Evolutionary conservation across 2,113 vertebrate species (phyloP).

Genomic region (Pycnonotus jocosus): DNA sequence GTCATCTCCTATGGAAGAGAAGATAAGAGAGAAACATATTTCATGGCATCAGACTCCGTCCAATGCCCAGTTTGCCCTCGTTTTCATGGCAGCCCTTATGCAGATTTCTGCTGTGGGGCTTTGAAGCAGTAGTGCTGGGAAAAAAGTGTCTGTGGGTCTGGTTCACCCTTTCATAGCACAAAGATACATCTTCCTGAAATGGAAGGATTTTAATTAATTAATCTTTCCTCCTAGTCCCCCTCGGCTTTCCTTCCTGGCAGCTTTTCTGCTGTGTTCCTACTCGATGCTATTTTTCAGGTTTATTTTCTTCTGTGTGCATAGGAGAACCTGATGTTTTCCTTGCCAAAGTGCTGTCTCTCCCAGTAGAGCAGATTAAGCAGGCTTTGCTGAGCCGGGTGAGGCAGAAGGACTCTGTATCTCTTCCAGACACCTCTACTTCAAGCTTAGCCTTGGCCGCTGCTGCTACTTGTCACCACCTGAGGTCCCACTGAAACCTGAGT

Average conservation of each 20-base stretch:
- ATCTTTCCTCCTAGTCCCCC: not conserved
- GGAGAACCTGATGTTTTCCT: not conserved
- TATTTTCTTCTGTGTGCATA: not conserved
- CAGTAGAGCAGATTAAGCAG: not conserved
- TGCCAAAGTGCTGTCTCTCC: not conserved
- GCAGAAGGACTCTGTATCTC: not conserved
- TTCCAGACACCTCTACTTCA: not conserved
- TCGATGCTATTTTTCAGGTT: not conserved
- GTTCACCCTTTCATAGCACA: not conserved
- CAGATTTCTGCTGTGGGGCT: not conserved
- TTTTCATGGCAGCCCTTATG: not conserved
- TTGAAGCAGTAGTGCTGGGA: not conserved
- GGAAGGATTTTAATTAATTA: not conserved
- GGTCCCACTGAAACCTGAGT: not conserved
- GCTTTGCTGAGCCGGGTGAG: not conserved
- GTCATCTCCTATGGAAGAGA: not conserved
- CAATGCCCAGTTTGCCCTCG: not conserved
- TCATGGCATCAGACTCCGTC: not conserved
- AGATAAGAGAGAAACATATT: not conserved
- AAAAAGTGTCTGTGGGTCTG: not conserved
- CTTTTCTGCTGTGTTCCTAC: not conserved
- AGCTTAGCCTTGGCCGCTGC: not conserved
- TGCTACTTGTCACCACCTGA: not conserved
- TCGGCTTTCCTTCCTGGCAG: not conserved
- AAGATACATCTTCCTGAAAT: not conserved